These are phyloP conservation scores for Enteromius argenteus DNA, from an alignment of 2,797 vertebrate genomes.

Conservation along the genomic window DNA sequence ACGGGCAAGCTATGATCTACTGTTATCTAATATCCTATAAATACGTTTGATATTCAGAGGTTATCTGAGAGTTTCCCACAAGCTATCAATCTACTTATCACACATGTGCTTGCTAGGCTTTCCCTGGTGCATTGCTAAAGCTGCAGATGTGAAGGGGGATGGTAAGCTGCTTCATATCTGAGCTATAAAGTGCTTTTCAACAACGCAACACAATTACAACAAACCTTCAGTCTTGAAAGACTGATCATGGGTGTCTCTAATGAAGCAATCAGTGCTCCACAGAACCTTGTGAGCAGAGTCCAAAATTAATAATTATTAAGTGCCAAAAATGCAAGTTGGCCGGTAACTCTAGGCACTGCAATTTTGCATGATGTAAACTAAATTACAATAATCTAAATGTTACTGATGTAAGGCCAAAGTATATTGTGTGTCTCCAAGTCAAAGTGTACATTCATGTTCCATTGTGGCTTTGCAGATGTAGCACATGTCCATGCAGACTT, in stretches of 20 bases:
- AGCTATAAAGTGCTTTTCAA: conserved; percentile 29
- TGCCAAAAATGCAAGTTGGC: background rate
- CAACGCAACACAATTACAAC: conserved; percentile 4
- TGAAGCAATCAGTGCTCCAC: background rate
- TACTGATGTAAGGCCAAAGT: background rate
- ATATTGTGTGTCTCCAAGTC: background rate
- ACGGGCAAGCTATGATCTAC: conserved; percentile 5
- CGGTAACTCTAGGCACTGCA: background rate
- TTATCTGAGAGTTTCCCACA: conserved; percentile 36
- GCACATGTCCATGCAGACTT: background rate
- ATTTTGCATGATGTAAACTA: background rate
- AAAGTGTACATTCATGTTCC: background rate
- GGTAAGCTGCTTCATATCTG: conserved; percentile 36
- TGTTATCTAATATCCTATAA: conserved; percentile 29
- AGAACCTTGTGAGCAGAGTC: background rate
- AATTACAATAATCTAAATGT: background rate
- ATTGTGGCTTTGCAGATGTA: background rate
- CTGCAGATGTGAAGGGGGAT: conserved; percentile 34
- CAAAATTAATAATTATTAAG: background rate
- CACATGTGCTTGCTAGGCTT: conserved; percentile 20
- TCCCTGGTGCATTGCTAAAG: conserved; percentile 38
- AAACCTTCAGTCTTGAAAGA: background rate
- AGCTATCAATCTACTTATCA: conserved; percentile 38
- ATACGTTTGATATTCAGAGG: conserved; percentile 13
- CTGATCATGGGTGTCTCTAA: background rate